These are phyloP conservation scores for Cossypha heuglini DNA, from an alignment of 2,797 vertebrate species.

Conservation along the genomic window DNA sequence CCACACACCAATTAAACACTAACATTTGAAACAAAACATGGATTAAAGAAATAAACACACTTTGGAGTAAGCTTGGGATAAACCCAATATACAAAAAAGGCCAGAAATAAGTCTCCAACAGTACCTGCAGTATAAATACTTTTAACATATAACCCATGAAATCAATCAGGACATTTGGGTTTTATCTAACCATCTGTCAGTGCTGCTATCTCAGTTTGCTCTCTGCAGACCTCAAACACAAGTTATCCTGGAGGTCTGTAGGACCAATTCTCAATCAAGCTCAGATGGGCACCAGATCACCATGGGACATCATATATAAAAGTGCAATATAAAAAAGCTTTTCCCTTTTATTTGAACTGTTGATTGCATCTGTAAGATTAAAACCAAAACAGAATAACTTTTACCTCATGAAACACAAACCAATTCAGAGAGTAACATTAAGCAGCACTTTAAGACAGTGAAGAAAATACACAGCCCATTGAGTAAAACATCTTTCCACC, in stretches of 20 bases:
- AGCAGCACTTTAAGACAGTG: neutral
- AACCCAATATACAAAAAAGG: neutral
- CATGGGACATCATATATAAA: neutral
- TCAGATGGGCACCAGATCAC: neutral
- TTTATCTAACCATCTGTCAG: neutral
- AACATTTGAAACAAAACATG: neutral
- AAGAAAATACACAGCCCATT: neutral
- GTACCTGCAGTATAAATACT: neutral
- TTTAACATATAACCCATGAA: neutral
- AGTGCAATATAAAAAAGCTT: neutral
- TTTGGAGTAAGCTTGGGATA: neutral
- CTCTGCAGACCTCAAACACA: neutral
- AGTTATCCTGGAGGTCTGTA: neutral
- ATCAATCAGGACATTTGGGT: neutral
- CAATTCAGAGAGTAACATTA: neutral
- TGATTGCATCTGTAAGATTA: neutral
- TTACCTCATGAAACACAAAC: neutral
- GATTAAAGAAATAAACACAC: neutral
- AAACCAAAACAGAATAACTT: neutral
- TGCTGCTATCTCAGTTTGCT: neutral
- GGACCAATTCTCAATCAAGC: neutral
- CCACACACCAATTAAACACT: neutral
- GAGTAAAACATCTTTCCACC: neutral
- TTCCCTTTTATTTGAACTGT: neutral
- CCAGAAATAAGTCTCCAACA: neutral